Evolutionary conservation across 2,888 invertebrate genomes (phyloP).

Genomic region (Tenthredo mesomela): DNA sequence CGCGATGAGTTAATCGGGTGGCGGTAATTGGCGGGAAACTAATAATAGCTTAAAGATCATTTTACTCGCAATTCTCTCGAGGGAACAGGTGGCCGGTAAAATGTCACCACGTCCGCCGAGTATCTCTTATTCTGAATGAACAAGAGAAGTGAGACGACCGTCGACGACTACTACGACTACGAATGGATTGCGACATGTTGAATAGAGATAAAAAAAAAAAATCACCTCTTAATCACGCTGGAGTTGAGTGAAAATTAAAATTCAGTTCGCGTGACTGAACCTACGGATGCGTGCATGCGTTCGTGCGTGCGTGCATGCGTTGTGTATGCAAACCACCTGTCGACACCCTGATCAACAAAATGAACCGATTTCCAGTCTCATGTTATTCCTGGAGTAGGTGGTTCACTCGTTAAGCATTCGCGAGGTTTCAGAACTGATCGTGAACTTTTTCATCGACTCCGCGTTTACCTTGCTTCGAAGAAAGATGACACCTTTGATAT

Average conservation of each 20-base stretch:
- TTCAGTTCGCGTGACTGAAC: constrained; percentile 68
- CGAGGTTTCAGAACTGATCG: background rate
- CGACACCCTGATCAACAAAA: constrained; percentile 51
- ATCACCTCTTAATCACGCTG: constrained; percentile 62
- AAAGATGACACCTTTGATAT: constrained; percentile 50
- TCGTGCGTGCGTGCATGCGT: constrained; percentile 19
- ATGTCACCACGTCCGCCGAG: background rate
- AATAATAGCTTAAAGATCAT: constrained; percentile 35
- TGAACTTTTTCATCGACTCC: background rate
- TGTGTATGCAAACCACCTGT: constrained; percentile 71
- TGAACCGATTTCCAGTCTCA: constrained; percentile 46
- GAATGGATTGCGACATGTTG: constrained; percentile 4
- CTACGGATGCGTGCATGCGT: constrained; percentile 60
- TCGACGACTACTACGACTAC: background rate
- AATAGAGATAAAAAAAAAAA: constrained; percentile 41
- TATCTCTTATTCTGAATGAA: constrained; percentile 17
- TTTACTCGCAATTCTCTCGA: constrained; percentile 9
- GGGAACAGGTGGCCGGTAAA: constrained; percentile 14
- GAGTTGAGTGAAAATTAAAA: constrained; percentile 71
- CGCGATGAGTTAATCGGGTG: constrained; percentile 40
- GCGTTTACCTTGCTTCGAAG: constrained; percentile 41
- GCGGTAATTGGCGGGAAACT: constrained; percentile 48
- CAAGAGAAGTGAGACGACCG: background rate
- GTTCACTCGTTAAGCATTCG: background rate
- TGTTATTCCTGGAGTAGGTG: constrained; percentile 1